Percentiles rank a stretch among this genome's conserved stretches.
phyloP scores from a whole-genome alignment of 2,888 invertebrate species.

The Apeira syringaria region DNA sequence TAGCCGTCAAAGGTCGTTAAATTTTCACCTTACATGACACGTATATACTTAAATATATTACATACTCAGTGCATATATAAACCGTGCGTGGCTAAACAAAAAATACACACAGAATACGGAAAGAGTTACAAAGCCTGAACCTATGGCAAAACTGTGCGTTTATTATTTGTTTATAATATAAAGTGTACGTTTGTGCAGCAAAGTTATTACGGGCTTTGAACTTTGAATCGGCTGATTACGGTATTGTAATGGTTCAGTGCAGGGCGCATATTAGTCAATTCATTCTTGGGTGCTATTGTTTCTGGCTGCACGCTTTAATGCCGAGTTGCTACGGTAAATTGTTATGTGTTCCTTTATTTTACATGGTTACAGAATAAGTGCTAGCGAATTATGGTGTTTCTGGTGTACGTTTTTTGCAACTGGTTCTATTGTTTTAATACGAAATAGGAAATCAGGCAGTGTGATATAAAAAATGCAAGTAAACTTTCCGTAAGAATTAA shows the following conservation, averaged over 20 bases:
- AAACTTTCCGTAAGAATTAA: too few species aligned
- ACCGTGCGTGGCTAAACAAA: conserved; percentile 39
- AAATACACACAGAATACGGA: conserved; percentile 40
- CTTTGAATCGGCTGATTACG: conserved; percentile 75
- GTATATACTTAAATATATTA: too few species aligned
- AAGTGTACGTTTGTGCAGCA: conserved; percentile 63
- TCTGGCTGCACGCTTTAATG: conserved; percentile 24
- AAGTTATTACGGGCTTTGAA: conserved; percentile 64
- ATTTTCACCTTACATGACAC: too few species aligned
- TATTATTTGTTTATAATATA: conserved; percentile 78
- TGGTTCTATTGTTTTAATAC: conserved; percentile 11
- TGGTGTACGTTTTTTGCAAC: conserved; percentile 12
- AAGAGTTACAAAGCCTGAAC: conserved; percentile 65
- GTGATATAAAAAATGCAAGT: not conserved
- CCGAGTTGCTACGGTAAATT: conserved; percentile 28
- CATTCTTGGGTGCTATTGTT: conserved; percentile 54
- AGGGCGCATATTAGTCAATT: conserved; percentile 63
- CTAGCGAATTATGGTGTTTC: not conserved
- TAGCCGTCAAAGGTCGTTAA: too few species aligned
- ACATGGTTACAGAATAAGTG: conserved; percentile 9
- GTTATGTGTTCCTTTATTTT: conserved; percentile 20
- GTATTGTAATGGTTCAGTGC: conserved; percentile 70
- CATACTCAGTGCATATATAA: not conserved
- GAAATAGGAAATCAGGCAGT: too few species aligned
- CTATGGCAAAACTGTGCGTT: conserved; percentile 70